Base-by-base conservation (phyloP, 2,888 invertebrate species). In the Sialis lutaria region DNA sequence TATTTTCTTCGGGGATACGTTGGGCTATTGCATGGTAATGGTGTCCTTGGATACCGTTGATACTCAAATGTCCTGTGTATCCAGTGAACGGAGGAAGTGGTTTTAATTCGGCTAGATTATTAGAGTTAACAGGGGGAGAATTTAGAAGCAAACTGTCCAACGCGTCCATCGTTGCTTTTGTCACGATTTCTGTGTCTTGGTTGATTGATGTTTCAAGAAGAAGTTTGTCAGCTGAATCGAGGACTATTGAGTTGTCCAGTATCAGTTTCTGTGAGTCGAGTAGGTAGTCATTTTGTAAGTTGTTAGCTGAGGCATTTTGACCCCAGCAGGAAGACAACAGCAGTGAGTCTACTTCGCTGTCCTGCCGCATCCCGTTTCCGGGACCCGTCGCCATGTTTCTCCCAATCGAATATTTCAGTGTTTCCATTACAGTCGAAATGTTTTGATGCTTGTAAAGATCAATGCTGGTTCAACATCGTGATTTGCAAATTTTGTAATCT, bases 11-110 rank as follows among this genome's bases (percentile, higher is more conserved):
- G 4, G 80, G 79, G 44, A 80, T 69, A 48, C 81, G 70, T 61
- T 81, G 80, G 1, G 87, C 85, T 61, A 88, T 86, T 54, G 86
- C 81, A 62, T 88, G 86, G 62, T 83, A 88, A 61, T 88, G 88
- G 61, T 86, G 87, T 2, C 88, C 88, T 46, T 85, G 83, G 57
- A 88, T 87, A 47, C 87, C 87, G 65, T 88, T 88, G 63, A 88
- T 88, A 55, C 85, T 85, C 50, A 89, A 68, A 57, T 88, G 85
- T 1, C 85, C 85, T 12, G 88, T 86, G 65, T 87, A 87, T 32
- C 82, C 83, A 41, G 86, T 84, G 64, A 89, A 88, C 5, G 90
- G 89, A 5, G 89, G 89, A 54, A 90, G 68, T 0, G 83, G 82
- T 60, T 89, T 90, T 52, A 89, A 70, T 59, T 90, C 90, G 34